These are phyloP conservation scores for Plestiodon gilberti DNA, from an alignment of 2,113 vertebrate species.

Conservation along the genomic window DNA sequence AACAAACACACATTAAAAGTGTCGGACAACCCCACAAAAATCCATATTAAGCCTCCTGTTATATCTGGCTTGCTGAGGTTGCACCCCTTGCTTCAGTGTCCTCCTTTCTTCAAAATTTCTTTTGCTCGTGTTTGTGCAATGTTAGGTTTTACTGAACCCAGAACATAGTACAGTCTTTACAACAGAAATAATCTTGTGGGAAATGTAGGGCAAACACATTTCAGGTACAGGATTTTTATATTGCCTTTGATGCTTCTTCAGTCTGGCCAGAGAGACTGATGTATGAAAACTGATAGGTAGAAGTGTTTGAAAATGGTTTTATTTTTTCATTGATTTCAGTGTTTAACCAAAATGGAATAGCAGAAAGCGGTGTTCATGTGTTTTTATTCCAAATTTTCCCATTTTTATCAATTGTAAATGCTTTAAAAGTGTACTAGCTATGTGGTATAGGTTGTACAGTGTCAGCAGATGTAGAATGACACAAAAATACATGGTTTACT, in stretches of 20 bases:
- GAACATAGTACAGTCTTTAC: background rate
- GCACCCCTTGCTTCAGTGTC: background rate
- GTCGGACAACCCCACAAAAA: constrained; percentile 1
- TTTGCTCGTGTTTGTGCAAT: background rate
- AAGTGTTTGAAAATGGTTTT: too few species aligned
- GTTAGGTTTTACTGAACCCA: background rate
- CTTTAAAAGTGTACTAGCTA: too few species aligned
- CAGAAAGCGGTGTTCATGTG: too few species aligned
- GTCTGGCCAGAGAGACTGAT: background rate
- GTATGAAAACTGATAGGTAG: background rate
- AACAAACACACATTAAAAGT: constrained; percentile 1
- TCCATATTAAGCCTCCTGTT: rapidly evolving
- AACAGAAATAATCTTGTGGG: background rate
- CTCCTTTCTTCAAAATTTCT: background rate
- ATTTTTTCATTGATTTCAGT: too few species aligned
- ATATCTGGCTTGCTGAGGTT: background rate
- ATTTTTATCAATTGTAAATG: too few species aligned
- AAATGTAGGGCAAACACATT: background rate
- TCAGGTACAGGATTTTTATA: background rate
- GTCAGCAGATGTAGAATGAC: too few species aligned
- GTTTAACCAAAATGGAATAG: too few species aligned
- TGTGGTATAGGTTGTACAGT: too few species aligned
- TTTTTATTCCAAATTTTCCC: too few species aligned
- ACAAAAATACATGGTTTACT: too few species aligned
- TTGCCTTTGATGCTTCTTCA: background rate